These are phyloP conservation scores for Pasiphila rectangulata DNA, from an alignment of 2,888 invertebrate genomes.

Conservation along the genomic window DNA sequence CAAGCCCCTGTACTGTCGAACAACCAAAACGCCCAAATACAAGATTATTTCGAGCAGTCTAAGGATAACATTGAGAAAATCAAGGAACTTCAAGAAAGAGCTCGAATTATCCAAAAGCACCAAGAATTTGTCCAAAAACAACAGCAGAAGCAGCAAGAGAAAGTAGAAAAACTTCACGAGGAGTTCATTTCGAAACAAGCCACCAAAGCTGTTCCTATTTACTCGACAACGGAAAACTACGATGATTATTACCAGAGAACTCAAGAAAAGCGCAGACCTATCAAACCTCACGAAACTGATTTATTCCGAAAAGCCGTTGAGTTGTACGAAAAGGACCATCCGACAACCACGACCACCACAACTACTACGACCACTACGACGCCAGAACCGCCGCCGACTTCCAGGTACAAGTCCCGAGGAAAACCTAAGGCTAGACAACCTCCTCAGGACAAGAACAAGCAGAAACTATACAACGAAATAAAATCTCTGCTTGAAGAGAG, in stretches of 20 bases:
- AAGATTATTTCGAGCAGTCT: constrained; percentile 81
- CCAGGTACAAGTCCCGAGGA: constrained; percentile 58
- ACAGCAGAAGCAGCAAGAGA: constrained; percentile 88
- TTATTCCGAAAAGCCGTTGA: constrained; percentile 84
- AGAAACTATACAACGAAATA: constrained; percentile 81
- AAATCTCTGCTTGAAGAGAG: constrained; percentile 79
- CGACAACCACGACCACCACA: constrained; percentile 85
- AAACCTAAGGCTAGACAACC: constrained; percentile 64
- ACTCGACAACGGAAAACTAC: constrained; percentile 73
- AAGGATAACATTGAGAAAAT: constrained; percentile 82
- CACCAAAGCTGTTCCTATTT: constrained; percentile 79
- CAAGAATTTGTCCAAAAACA: constrained; percentile 89
- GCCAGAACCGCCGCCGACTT: constrained; percentile 55
- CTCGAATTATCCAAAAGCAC: constrained; percentile 86
- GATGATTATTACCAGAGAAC: constrained; percentile 63
- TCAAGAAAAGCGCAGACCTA: constrained; percentile 70
- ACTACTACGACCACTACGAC: constrained; percentile 83
- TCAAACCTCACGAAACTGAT: constrained; percentile 83
- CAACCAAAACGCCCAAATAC: constrained; percentile 76
- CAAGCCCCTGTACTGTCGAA: constrained; percentile 71
- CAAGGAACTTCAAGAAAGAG: constrained; percentile 86
- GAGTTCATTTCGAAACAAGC: constrained; percentile 86
- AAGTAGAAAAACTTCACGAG: constrained; percentile 86
- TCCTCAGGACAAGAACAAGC: constrained; percentile 77
- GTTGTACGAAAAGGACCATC: constrained; percentile 84